Conservation (phyloP, 2,888 invertebrate genomes). For the Megastigmus dorsalis region DNA sequence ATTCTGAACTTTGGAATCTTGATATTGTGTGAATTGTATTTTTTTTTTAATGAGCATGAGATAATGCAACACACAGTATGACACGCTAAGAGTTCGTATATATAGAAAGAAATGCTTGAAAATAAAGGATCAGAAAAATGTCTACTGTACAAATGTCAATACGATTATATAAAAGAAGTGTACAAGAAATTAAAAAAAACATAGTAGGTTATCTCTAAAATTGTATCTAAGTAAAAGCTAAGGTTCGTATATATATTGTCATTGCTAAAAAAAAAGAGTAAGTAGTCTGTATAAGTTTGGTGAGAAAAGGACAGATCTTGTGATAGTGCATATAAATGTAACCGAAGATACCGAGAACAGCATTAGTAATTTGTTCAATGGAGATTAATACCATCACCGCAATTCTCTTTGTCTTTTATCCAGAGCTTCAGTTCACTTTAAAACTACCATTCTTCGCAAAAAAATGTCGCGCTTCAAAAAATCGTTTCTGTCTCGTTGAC, state of each 20-base stretch:
- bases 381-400: conserved; percentile 71
- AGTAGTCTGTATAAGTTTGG: conserved; percentile 32
- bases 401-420: conserved; percentile 66
- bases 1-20: conserved; percentile 20
- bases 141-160: conserved; percentile 33
- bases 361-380: conserved; percentile 70
- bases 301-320: conserved; percentile 52
- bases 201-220: conserved; percentile 38
- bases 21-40: conserved; percentile 27
- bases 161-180: conserved; percentile 20
- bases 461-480: conserved; percentile 20
- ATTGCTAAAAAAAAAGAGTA: conserved; percentile 44
- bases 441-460: conserved; percentile 27
- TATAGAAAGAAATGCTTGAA: conserved; percentile 22
- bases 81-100: conserved; percentile 24
- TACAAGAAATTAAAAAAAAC: conserved; percentile 30
- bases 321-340: conserved; percentile 60
- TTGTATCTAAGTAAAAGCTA: conserved; percentile 39
- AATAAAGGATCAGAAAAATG: conserved; percentile 12
- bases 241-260: conserved; percentile 39
- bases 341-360: conserved; percentile 71
- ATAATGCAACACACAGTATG: conserved; percentile 49
- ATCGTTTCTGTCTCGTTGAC: conserved; percentile 50
- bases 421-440: conserved; percentile 52
- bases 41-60: conserved; percentile 44